Evolutionary conservation across 2,888 invertebrate genomes (phyloP), one percentile per base, ranked within the genome.

Genomic region (Xestia rhomboidea): DNA sequence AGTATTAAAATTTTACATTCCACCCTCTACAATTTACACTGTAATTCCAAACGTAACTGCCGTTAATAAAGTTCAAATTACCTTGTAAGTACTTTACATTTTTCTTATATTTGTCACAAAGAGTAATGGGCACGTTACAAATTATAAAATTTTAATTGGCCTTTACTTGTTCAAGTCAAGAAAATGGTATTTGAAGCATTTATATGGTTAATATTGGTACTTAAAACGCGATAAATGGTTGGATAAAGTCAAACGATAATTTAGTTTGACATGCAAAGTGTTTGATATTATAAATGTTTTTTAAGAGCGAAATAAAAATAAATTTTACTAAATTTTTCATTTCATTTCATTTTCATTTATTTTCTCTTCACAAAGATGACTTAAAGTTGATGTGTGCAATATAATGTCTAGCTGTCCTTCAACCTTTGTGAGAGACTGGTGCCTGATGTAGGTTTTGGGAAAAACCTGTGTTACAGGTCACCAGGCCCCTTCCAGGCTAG

Each of bases 81-180:
- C 72, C 15, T 57, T 75, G 34, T 64, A 24, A 6, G 13, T 62
- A 15, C 13, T 51, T 27, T 4, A 34, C 54, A 11, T 67, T 60
- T 73, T 78, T 73, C 46, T 21, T 10, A 34, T 62, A 62, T 21
- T 62, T 77, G 34, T 64, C 68, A 79, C 63, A 69, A 67, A 66
- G 81, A 82, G 46, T 85, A 72, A 85, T 85, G 77, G 41, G 44
- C 62, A 72, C 73, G 77, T 44, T 63, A 84, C 64, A 80, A 81
- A 81, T 81, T 85, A 82, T 84, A 82, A 68, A 80, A 88, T 73
- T 77, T 86, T 88, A 87, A 88, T 88, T 84, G 78, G 69, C 13
- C 60, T 72, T 71, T 84, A 78, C 70, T 67, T 75, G 68, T 76
- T 62, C 44, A 27, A 68, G 69, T 82, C 72, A 76, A 76, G 83